These are phyloP conservation scores for Brassicogethes aeneus DNA, from an alignment of 2,888 invertebrate species.

Conservation along the genomic window DNA sequence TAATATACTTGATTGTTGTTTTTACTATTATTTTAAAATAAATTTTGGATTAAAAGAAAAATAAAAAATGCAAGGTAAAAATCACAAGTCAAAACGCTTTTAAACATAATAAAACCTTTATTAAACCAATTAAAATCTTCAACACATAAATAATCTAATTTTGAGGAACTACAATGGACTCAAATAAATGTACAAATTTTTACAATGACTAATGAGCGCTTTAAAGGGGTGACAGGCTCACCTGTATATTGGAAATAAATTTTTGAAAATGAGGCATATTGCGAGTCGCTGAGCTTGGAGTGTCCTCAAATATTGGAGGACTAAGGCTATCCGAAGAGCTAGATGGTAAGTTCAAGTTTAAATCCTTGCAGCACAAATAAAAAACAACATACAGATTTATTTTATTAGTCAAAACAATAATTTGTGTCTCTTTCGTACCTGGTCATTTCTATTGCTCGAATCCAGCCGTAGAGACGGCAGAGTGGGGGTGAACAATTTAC, in stretches of 20 bases:
- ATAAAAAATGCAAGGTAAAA: too few species aligned
- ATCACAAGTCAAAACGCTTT: too few species aligned
- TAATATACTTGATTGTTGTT: too few species aligned
- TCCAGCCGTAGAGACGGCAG: conserved; percentile 27
- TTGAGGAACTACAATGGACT: too few species aligned
- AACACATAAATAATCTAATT: too few species aligned
- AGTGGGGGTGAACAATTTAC: conserved; percentile 33
- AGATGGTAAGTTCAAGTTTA: conserved; percentile 33
- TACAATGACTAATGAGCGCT: not conserved
- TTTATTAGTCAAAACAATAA: not conserved
- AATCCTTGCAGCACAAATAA: conserved; percentile 31
- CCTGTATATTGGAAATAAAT: conserved; percentile 62
- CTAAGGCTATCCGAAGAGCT: conserved; percentile 33
- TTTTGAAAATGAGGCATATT: conserved; percentile 60
- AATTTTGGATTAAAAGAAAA: too few species aligned
- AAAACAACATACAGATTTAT: not conserved
- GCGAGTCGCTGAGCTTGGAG: conserved; percentile 46
- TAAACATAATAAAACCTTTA: too few species aligned
- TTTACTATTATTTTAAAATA: too few species aligned
- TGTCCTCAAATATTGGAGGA: conserved; percentile 36
- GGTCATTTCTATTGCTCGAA: conserved; percentile 26
- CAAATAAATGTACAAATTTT: not conserved
- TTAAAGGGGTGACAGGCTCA: conserved; percentile 40
- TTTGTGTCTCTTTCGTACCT: too few species aligned
- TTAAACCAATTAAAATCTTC: too few species aligned